Conservation (phyloP, 2,888 invertebrate species). For the Xestia rhomboidea region DNA sequence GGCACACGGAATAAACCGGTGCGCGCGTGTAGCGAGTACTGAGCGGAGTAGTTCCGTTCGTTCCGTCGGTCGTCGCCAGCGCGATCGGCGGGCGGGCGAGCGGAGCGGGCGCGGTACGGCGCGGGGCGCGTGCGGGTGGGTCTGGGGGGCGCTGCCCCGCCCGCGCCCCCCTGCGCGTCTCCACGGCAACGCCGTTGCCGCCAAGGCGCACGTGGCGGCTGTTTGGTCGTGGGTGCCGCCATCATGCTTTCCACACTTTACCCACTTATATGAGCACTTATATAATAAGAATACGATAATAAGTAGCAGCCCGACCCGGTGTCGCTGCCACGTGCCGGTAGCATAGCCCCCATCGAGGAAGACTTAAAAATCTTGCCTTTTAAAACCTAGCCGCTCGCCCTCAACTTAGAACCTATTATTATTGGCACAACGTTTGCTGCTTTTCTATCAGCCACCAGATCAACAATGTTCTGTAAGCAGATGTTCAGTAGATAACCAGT, state of each 20-base stretch:
- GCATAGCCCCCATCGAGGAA: not conserved
- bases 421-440: not conserved
- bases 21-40: constrained; percentile 74
- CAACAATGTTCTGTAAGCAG: not conserved
- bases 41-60: constrained; percentile 70
- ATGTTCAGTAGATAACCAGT: not conserved
- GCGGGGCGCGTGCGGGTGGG: constrained; percentile 59
- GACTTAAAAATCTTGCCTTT: not conserved
- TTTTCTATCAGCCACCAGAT: not conserved
- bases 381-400: not conserved
- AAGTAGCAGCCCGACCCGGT: constrained; percentile 2
- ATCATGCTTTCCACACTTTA: constrained; percentile 54
- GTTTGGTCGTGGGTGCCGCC: constrained; percentile 40
- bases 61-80: constrained; percentile 63
- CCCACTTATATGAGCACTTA: too few relatives aligned
- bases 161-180: constrained; percentile 65
- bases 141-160: constrained; percentile 82
- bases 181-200: constrained; percentile 66
- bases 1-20: constrained; percentile 78
- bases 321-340: not conserved
- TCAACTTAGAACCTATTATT: too few relatives aligned
- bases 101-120: constrained; percentile 58
- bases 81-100: constrained; percentile 60
- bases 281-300: too few relatives aligned
- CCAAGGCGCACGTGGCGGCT: constrained; percentile 65